Evolutionary conservation across 2,888 invertebrate genomes (phyloP).

Genomic region (Fragum fragum): DNA sequence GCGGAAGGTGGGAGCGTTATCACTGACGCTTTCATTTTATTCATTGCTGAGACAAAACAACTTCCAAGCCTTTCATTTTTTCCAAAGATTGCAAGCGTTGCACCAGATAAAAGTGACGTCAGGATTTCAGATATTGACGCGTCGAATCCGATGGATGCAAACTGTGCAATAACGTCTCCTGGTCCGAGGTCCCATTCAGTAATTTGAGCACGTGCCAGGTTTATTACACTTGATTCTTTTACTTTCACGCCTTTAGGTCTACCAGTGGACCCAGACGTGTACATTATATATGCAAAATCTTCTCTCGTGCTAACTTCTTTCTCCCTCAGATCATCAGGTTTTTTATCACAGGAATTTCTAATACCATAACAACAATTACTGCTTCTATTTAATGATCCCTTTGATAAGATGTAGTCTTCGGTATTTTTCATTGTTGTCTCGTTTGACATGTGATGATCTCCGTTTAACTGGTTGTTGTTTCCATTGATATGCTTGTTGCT

Average conservation of each 20-base stretch:
- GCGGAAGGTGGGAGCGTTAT: conserved; percentile 93
- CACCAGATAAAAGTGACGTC: conserved; percentile 93
- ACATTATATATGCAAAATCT: conserved; percentile 88
- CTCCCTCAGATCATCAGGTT: background rate
- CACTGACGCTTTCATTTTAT: conserved; percentile 88
- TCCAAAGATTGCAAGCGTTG: conserved; percentile 92
- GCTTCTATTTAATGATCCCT: background rate
- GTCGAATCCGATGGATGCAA: conserved; percentile 96
- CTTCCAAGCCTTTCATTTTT: conserved; percentile 93
- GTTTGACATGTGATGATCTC: background rate
- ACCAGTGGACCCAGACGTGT: conserved; percentile 96
- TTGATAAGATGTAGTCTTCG: background rate
- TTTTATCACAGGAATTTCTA: background rate
- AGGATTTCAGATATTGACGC: conserved; percentile 96
- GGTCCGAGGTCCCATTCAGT: conserved; percentile 92
- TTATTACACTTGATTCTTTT: conserved; percentile 90
- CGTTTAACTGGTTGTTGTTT: background rate
- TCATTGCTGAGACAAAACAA: conserved; percentile 90
- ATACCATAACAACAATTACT: background rate
- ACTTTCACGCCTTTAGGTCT: conserved; percentile 95
- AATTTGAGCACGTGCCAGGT: conserved; percentile 96
- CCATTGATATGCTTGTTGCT: background rate
- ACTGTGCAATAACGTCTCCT: conserved; percentile 93
- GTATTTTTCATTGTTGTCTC: background rate
- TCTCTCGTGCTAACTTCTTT: background rate